Conservation (phyloP, 2,113 vertebrate genomes). For the Elaphurus davidianus region DNA sequence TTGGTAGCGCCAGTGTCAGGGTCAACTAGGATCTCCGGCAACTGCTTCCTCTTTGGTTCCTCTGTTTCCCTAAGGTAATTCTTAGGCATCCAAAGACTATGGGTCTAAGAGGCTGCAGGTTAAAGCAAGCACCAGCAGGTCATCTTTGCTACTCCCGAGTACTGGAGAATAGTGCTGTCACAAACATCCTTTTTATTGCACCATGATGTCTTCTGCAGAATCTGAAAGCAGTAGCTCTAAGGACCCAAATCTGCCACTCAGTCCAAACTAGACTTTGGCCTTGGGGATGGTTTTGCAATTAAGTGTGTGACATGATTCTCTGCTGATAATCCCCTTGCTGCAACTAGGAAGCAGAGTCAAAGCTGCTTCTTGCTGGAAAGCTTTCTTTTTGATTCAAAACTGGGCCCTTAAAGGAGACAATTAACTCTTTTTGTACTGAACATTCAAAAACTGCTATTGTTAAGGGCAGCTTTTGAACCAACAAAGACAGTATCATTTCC, state of each 20-base stretch:
- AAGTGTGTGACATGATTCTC: conserved; percentile 46
- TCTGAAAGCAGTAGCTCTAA: neutral
- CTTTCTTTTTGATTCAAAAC: conserved; percentile 31
- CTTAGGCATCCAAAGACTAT: neutral
- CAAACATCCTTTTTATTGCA: neutral
- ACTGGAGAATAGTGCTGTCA: rapidly evolving
- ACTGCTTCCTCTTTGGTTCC: neutral
- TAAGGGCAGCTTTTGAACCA: conserved; percentile 6
- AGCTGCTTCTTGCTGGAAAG: conserved; percentile 11
- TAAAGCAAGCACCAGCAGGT: neutral
- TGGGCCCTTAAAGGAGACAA: conserved; percentile 58
- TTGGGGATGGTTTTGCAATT: conserved; percentile 50
- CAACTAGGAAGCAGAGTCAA: conserved; percentile 23
- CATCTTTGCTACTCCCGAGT: neutral
- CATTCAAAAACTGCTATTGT: neutral
- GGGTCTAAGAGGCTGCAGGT: neutral
- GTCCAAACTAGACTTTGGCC: neutral
- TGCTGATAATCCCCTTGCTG: conserved; percentile 59
- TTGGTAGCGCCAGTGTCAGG: neutral
- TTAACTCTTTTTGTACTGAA: neutral
- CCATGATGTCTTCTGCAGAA: neutral
- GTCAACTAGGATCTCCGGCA: neutral
- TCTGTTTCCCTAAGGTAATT: neutral
- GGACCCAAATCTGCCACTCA: neutral
- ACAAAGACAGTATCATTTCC: neutral